Evolutionary conservation across 2,888 invertebrate species (phyloP), one percentile per base, ranked within the genome.

Genomic region (Cephus pulcher): DNA sequence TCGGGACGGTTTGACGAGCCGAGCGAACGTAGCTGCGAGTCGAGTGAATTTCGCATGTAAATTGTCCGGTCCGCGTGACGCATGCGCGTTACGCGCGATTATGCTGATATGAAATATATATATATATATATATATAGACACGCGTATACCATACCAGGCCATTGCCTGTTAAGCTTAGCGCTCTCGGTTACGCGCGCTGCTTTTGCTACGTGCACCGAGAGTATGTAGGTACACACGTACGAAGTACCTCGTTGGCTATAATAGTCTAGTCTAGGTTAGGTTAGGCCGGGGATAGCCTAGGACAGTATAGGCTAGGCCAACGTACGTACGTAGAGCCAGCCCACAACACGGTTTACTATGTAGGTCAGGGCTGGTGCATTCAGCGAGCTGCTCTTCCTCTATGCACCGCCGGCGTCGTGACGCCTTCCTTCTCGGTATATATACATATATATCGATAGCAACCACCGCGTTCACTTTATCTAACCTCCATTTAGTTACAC

Each of bases 341-440:
- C 89, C 88, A 89, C 90, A 88, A 89, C 89, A 86, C 89, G 88
- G 85, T 90, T 89, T 89, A 90, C 90, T 90, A 91, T 91, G 90
- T 91, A 90, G 91, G 91, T 91, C 91, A 91, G 90, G 91, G 91
- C 90, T 91, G 90, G 86, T 88, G 90, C 91, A 91, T 90, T 90
- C 90, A 90, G 86, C 88, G 89, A 89, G 84, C 86, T 86, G 88
- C 88, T 89, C 89, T 90, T 89, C 90, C 89, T 89, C 88, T 87
- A 88, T 88, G 86, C 87, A 86, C 84, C 86, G 85, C 76, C 79
- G 80, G 81, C 79, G 79, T 40, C 40, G 40, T 15, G 40, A 40
- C 40, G 40, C 40, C 40, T 40, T 40, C 73, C 33, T 34, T 35
- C 32, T 15, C 15, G 11, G 15, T 71, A 15, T 32, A 23, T 32